phyloP scores from a whole-genome alignment of 2,797 vertebrate species.

The Myotis pilosus region DNA sequence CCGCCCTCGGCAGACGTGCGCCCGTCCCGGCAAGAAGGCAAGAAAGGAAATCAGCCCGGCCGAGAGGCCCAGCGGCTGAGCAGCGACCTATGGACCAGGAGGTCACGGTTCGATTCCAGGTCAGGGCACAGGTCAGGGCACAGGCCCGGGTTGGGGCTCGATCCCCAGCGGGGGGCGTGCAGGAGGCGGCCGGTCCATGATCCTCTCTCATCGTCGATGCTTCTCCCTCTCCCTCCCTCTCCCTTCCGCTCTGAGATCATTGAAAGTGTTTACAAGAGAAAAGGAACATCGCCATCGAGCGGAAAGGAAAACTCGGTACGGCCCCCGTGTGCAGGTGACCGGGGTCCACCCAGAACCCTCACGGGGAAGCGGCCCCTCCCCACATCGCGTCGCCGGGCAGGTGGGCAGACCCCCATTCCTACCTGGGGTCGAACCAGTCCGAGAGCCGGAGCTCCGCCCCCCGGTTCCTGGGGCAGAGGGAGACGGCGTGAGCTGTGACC shows the following conservation, averaged over 20 bases:
- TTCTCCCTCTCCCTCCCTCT: no score
- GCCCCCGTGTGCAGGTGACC: background rate
- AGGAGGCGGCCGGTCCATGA: no score
- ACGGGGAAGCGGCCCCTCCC: background rate
- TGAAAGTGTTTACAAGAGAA: no score
- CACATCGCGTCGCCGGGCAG: fast-evolving
- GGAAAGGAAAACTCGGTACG: background rate
- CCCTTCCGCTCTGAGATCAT: no score
- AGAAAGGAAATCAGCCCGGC: background rate
- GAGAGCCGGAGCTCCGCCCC: background rate
- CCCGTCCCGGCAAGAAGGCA: no score
- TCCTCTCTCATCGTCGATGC: no score
- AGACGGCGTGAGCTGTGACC: background rate
- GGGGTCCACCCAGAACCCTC: background rate
- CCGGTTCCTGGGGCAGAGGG: background rate
- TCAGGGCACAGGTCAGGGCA: no score
- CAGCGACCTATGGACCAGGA: no score
- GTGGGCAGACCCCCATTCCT: background rate
- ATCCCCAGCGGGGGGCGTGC: no score
- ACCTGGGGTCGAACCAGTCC: conserved; percentile 28
- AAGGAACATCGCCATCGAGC: background rate
- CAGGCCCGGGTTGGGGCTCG: no score
- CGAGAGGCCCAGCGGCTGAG: no score
- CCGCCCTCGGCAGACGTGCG: fast-evolving
- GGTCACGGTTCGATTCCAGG: no score